These are phyloP conservation scores for Scleropages formosus DNA, from an alignment of 2,797 vertebrate genomes.

Conservation along the genomic window DNA sequence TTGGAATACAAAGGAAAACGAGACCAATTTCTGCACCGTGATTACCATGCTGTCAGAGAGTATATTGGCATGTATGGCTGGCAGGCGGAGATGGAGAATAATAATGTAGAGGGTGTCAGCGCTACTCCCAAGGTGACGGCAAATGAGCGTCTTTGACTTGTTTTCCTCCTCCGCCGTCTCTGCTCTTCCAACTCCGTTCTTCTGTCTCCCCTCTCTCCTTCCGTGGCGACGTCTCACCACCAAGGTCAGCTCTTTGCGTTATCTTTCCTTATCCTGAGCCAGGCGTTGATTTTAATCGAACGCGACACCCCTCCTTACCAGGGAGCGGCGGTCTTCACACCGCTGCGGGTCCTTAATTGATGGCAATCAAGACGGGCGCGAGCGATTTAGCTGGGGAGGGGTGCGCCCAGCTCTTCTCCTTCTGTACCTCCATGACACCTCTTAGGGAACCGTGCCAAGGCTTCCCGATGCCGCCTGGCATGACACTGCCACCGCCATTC, in stretches of 20 bases:
- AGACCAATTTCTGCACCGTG: slow-evolving; percentile 37
- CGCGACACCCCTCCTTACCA: slow-evolving; percentile 22
- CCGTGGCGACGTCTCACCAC: neutral
- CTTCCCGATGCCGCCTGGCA: neutral
- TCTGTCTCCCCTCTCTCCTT: neutral
- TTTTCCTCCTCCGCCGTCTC: slow-evolving; percentile 52
- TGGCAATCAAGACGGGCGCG: slow-evolving; percentile 60
- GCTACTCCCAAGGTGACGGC: slow-evolving; percentile 53
- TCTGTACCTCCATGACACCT: neutral
- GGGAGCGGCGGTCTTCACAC: slow-evolving; percentile 68
- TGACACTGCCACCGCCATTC: too few species aligned
- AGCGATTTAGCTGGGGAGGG: too few species aligned
- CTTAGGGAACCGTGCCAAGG: neutral
- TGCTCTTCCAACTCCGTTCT: slow-evolving; percentile 48
- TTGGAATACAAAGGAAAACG: slow-evolving; percentile 54
- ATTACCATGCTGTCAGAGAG: slow-evolving; percentile 40
- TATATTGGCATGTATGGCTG: slow-evolving; percentile 34
- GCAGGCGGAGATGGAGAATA: slow-evolving; percentile 64
- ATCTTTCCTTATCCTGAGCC: slow-evolving; percentile 20
- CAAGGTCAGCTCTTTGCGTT: slow-evolving; percentile 25
- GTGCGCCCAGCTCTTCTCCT: neutral
- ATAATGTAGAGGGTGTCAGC: slow-evolving; percentile 53
- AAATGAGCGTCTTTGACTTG: slow-evolving; percentile 54
- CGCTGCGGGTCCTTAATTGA: slow-evolving; percentile 74
- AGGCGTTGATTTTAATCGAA: slow-evolving; percentile 34